Evolutionary conservation across 2,113 vertebrate genomes (phyloP), one percentile per base, ranked within the genome.

Genomic region (Bufo gargarizans): DNA sequence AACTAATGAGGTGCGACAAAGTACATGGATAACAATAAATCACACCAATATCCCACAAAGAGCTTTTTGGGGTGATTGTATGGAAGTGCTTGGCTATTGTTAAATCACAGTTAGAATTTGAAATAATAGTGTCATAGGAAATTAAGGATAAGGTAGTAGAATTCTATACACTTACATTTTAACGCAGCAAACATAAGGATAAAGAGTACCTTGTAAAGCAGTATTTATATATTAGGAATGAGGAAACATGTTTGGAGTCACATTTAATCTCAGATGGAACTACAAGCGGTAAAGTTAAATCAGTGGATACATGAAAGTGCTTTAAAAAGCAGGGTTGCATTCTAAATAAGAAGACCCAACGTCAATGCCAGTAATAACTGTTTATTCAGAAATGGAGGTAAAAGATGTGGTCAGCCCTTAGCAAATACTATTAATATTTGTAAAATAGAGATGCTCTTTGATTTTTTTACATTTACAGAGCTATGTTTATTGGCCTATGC

Each of bases 1-100:
- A 83, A 88, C 87, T 88, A 88, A 88, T 88, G 87, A 88, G 87
- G 87, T 88, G 87, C 69, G 71, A 88, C 80, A 88, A 88, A 88
- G 87, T 77, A 84, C 87, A 72, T 65, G 72, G 87, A 88, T 88
- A 88, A 88, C 33, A 84, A 63, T 61, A 84, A 88, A 88, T 88
- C 87, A 88, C 87, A 77, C 78, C 45, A 63, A 88, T 72, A 88
- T 88, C 80, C 86, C 67, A 82, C 67, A 83, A 88, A 84, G 53
- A 65, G n/a, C 65, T 77, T 84, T 72, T 71, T 84, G 82, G 81
- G 72, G 87, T 84, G 81, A 88, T 84, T 84, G 69, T 74, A 69
- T 88, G 71, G 76, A 77, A 84, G 56, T 20, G 4, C 69, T 63
- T 76, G 49, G 16, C 81, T 84, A 77, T 56, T 65, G 59, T 72